Evolutionary conservation across 2,888 invertebrate species (phyloP).

Genomic region (Sarcophaga subvicina): DNA sequence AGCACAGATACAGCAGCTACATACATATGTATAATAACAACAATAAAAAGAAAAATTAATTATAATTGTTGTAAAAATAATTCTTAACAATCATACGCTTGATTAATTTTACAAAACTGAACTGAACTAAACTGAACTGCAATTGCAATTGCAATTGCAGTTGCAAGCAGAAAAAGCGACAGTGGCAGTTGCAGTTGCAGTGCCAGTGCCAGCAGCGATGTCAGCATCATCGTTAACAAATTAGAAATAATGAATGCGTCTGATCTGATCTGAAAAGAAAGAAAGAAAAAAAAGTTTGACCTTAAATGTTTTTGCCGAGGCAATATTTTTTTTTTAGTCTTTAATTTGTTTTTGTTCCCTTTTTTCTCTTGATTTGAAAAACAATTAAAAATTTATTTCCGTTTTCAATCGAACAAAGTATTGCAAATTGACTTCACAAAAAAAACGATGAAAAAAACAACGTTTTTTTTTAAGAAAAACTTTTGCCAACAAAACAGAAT

Average conservation of each 20-base stretch:
- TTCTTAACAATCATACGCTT: slow-evolving; percentile 43
- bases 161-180: neutral
- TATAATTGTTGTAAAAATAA: slow-evolving; percentile 42
- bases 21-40: slow-evolving; percentile 10
- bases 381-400: slow-evolving; percentile 62
- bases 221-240: neutral
- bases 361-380: slow-evolving; percentile 19
- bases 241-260: too few relatives aligned
- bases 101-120: slow-evolving; percentile 16
- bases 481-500: slow-evolving; percentile 47
- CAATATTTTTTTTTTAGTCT: neutral
- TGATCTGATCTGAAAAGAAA: too few relatives aligned
- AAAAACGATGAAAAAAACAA: neutral
- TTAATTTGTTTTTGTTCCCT: neutral
- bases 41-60: slow-evolving; percentile 7
- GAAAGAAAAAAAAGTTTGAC: slow-evolving; percentile 42
- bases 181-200: neutral
- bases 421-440: neutral
- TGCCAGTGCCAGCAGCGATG: neutral
- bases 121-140: neutral
- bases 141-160: neutral
- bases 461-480: neutral
- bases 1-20: neutral
- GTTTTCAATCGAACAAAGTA: slow-evolving; percentile 24
- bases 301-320: slow-evolving; percentile 44